These are phyloP conservation scores for Pionites leucogaster DNA, from an alignment of 2,113 vertebrate species.

Conservation along the genomic window DNA sequence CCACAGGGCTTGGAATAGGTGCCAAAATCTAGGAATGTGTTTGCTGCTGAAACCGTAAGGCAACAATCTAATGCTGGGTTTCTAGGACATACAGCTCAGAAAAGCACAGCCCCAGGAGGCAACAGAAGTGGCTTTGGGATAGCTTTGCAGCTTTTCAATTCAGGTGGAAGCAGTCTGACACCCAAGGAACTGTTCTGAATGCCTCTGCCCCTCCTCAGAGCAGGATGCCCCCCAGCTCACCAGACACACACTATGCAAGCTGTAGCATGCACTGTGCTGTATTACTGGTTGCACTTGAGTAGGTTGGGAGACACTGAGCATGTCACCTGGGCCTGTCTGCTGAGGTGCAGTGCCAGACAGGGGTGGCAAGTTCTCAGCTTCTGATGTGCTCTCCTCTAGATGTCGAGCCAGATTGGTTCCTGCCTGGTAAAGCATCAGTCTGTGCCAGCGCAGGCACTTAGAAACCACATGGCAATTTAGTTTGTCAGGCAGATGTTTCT, in stretches of 20 bases:
- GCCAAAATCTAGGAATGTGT: neutral
- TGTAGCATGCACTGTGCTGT: neutral
- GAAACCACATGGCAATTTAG: neutral
- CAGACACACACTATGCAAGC: neutral
- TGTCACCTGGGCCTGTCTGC: neutral
- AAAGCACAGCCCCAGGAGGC: neutral
- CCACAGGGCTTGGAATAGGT: neutral
- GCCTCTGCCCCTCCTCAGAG: neutral
- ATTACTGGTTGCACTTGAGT: neutral
- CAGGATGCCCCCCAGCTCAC: neutral
- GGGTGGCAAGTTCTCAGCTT: neutral
- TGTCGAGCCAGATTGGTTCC: neutral
- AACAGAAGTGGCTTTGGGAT: neutral
- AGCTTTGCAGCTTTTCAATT: neutral
- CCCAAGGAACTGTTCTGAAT: neutral
- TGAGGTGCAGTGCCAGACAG: neutral
- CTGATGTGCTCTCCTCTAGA: neutral
- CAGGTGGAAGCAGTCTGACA: neutral
- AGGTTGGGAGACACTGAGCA: neutral
- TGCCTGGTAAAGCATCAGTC: neutral
- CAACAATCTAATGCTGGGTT: neutral
- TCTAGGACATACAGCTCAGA: neutral
- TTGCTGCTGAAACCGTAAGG: slow-evolving; percentile 6
- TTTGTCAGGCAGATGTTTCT: slow-evolving; percentile 22
- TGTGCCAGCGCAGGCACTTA: neutral